Evolutionary conservation across 2,113 vertebrate species (phyloP).

Genomic region (Percina caprodes): DNA sequence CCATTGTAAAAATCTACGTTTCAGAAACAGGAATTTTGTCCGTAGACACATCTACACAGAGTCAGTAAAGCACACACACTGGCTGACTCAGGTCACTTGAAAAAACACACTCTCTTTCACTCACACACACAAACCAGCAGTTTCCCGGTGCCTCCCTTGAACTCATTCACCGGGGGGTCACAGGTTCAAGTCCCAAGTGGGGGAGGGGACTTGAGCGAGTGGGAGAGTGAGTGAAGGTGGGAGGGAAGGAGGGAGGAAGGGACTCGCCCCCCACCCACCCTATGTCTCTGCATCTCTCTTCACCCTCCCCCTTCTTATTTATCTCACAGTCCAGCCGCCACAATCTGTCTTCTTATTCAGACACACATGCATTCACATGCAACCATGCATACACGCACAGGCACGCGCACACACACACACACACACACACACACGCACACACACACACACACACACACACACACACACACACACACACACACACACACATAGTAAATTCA

Average conservation of each 20-base stretch:
- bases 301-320: slow-evolving; percentile 52
- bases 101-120: slow-evolving; percentile 17
- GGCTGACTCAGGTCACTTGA: background rate
- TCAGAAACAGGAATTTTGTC: background rate
- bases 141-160: slow-evolving; percentile 73
- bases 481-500: slow-evolving; percentile 1
- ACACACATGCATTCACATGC: slow-evolving; percentile 26
- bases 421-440: background rate
- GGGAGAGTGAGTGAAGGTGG: slow-evolving; percentile 40
- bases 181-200: slow-evolving; percentile 83
- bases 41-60: background rate
- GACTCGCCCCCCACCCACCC: background rate
- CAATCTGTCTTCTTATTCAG: slow-evolving; percentile 57
- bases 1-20: background rate
- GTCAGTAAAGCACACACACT: background rate
- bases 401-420: background rate
- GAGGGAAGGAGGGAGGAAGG: slow-evolving; percentile 23
- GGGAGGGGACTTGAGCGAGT: slow-evolving; percentile 60
- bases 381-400: slow-evolving; percentile 37
- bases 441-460: slow-evolving; percentile 25
- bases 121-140: slow-evolving; percentile 6
- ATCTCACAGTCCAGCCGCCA: slow-evolving; percentile 48
- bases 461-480: slow-evolving; percentile 5
- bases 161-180: slow-evolving; percentile 82
- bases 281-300: slow-evolving; percentile 32